Conservation (phyloP, 2,113 vertebrate species). For the Oreotrochilus melanogaster region DNA sequence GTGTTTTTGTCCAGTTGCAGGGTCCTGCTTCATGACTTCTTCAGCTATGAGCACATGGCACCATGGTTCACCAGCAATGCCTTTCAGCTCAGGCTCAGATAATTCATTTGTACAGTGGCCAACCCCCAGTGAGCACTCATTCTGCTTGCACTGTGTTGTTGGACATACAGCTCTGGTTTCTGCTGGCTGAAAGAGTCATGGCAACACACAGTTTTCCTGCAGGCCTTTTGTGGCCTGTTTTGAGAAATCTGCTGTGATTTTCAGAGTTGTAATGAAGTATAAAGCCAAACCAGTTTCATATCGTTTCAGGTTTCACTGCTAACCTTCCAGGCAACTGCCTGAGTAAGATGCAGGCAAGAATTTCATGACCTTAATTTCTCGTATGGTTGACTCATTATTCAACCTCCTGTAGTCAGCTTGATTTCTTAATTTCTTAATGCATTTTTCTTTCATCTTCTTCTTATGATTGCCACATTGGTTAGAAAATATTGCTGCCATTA, state of each 20-base stretch:
- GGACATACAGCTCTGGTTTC: not conserved
- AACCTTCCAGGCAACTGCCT: not conserved
- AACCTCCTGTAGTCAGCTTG: not conserved
- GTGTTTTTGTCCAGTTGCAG: not conserved
- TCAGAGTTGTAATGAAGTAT: not conserved
- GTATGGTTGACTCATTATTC: constrained; percentile 35
- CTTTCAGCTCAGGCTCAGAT: not conserved
- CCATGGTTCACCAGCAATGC: not conserved
- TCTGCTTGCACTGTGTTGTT: rapidly evolving
- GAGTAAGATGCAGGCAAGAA: not conserved
- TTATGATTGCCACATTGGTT: not conserved
- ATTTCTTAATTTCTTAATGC: constrained; percentile 25
- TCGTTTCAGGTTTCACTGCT: constrained; percentile 26
- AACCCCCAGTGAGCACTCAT: rapidly evolving
- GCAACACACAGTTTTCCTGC: not conserved
- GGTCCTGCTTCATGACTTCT: not conserved
- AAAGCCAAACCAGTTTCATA: not conserved
- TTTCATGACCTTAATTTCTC: constrained; percentile 1
- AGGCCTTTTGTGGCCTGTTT: not conserved
- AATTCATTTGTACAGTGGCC: not conserved
- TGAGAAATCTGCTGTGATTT: constrained; percentile 24
- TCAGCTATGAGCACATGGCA: not conserved
- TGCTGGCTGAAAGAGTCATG: not conserved
- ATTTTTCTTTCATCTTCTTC: constrained; percentile 24
- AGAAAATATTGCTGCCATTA: not conserved